These are phyloP conservation scores for Telmatochromis sp. DNA, from an alignment of 2,113 vertebrate species.

Conservation along the genomic window DNA sequence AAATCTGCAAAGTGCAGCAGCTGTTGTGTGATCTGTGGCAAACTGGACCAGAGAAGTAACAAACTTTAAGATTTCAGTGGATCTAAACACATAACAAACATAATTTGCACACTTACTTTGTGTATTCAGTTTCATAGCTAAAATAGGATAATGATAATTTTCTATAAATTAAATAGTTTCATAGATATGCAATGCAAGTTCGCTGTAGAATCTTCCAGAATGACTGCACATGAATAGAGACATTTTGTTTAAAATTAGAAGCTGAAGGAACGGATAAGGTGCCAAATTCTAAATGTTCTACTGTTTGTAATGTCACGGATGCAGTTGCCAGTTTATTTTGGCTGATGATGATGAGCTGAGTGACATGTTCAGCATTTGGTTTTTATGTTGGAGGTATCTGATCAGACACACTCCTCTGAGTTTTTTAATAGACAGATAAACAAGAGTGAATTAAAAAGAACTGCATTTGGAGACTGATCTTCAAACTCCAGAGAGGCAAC, in stretches of 20 bases:
- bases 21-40: slow-evolving; percentile 47
- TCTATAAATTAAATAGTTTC: neutral
- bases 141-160: neutral
- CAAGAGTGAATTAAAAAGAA: neutral
- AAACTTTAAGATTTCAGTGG: neutral
- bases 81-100: neutral
- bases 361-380: neutral
- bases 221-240: neutral
- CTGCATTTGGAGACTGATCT: neutral
- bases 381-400: neutral
- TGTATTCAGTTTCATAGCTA: neutral
- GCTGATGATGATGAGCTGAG: neutral
- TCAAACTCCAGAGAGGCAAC: neutral
- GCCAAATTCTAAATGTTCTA: neutral
- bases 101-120: neutral
- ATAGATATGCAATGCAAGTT: neutral
- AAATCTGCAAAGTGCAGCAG: slow-evolving; percentile 46
- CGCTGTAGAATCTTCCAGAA: neutral
- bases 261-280: neutral
- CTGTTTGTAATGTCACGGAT: neutral
- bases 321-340: neutral
- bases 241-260: neutral
- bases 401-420: neutral
- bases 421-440: neutral
- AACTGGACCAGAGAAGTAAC: slow-evolving; percentile 14